Percentiles rank a stretch among this genome's conserved stretches.
Evolutionary conservation across 2,113 vertebrate species (phyloP).

Genomic region (Pituophis catenifer): DNA sequence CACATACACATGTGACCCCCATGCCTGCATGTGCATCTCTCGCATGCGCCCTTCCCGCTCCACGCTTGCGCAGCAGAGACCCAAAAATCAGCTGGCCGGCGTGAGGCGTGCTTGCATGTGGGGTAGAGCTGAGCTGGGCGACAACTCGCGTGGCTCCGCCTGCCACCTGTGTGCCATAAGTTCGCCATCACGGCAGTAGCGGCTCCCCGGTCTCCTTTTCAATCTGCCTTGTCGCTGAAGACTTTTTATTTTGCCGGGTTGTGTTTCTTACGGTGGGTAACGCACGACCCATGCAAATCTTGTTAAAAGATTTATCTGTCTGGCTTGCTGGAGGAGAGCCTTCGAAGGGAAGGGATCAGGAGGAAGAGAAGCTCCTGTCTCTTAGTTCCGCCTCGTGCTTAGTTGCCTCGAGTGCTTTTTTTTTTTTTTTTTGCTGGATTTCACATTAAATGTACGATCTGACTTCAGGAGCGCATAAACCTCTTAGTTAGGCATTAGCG

Average conservation of each 20-base stretch:
- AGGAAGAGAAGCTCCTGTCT: conserved; percentile 17
- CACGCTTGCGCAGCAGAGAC: too few relatives aligned
- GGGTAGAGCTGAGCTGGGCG: too few relatives aligned
- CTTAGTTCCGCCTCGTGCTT: conserved; percentile 7
- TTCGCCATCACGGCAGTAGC: conserved; percentile 30
- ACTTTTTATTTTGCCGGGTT: conserved; percentile 60
- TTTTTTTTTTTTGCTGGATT: conserved; percentile 37
- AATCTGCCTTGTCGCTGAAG: conserved; percentile 52
- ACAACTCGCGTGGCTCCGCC: too few relatives aligned
- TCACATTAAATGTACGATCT: conserved; percentile 54
- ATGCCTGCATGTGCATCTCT: too few relatives aligned
- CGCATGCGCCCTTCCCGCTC: too few relatives aligned
- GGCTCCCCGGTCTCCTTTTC: conserved; percentile 48
- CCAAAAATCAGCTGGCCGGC: too few relatives aligned
- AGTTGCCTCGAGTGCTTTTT: conserved; percentile 28
- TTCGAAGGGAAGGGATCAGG: background rate
- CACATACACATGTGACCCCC: too few relatives aligned
- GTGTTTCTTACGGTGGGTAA: conserved; percentile 55
- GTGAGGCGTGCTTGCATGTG: too few relatives aligned
- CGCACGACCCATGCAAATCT: conserved; percentile 61
- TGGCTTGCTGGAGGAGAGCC: conserved; percentile 39
- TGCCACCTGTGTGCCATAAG: too few relatives aligned
- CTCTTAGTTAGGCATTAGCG: conserved; percentile 36
- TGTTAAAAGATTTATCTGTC: conserved; percentile 63
- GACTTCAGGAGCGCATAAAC: conserved; percentile 50